Percentiles rank a stretch among this genome's conserved stretches.
Evolutionary conservation across 2,113 vertebrate species (phyloP).

Genomic region (Malurus cyaneus): DNA sequence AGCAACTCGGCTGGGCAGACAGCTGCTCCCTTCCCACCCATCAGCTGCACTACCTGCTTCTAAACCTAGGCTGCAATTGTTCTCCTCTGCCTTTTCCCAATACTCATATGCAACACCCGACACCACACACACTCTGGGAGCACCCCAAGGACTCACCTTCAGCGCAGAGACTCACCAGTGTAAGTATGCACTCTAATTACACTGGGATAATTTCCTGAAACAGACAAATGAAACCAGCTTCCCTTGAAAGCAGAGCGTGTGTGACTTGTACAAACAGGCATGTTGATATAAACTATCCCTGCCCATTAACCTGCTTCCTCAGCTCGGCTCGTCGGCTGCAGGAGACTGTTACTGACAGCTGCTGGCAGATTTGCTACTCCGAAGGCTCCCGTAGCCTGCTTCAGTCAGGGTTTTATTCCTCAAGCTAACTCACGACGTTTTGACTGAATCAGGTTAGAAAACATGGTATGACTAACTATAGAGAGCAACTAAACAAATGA

Average conservation of each 20-base stretch:
- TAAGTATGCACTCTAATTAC: background rate
- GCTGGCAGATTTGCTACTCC: background rate
- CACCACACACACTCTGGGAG: rapidly evolving
- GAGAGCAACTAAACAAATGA: background rate
- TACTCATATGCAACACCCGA: rapidly evolving
- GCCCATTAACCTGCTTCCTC: background rate
- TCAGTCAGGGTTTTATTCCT: background rate
- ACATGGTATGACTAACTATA: background rate
- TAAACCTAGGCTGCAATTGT: rapidly evolving
- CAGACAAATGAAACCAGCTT: background rate
- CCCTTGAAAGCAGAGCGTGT: rapidly evolving
- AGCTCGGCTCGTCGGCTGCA: background rate
- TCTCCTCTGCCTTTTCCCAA: background rate
- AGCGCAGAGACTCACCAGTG: background rate
- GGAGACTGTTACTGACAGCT: background rate
- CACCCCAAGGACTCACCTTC: background rate
- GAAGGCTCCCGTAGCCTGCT: background rate
- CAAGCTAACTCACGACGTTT: background rate
- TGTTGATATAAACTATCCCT: background rate
- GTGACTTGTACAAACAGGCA: background rate
- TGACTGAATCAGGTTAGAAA: background rate
- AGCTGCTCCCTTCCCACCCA: rapidly evolving
- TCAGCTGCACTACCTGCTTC: background rate
- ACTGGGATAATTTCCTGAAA: background rate
- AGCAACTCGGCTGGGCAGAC: rapidly evolving